These are phyloP conservation scores for Myiozetetes cayanensis DNA, from an alignment of 2,113 vertebrate species.

Conservation along the genomic window DNA sequence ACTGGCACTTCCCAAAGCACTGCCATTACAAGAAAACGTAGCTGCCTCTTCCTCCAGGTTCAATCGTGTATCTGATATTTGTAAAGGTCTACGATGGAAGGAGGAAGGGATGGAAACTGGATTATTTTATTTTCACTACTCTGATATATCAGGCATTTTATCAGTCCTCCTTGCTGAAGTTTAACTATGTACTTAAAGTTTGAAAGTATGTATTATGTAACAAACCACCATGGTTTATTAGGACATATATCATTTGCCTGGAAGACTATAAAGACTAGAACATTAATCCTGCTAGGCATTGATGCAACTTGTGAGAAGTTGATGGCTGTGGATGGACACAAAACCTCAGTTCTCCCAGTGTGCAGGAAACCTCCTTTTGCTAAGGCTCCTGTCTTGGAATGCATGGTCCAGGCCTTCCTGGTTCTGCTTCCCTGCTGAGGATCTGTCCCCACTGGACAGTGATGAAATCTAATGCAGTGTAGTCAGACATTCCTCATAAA, in stretches of 20 bases:
- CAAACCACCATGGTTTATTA: neutral
- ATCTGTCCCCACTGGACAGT: neutral
- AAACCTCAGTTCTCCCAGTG: neutral
- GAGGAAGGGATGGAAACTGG: neutral
- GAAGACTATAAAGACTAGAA: neutral
- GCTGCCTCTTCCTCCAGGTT: neutral
- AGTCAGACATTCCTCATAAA: neutral
- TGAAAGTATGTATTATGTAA: neutral
- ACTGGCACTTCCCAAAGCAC: neutral
- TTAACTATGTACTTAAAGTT: neutral
- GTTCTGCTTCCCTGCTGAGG: fast-evolving
- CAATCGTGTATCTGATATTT: neutral
- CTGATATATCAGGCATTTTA: neutral
- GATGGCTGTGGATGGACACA: neutral
- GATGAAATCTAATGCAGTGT: neutral
- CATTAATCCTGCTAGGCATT: neutral
- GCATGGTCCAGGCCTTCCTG: neutral
- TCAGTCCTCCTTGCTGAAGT: neutral
- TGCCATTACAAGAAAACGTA: neutral
- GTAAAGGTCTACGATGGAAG: neutral
- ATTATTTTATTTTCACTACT: neutral
- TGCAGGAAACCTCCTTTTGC: neutral
- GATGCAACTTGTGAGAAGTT: neutral
- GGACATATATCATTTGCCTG: neutral
- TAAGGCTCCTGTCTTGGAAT: neutral